Percentiles rank a stretch among this genome's conserved stretches.
These are phyloP conservation scores for Gambelia wislizenii DNA, from an alignment of 2,797 vertebrate species.

Conservation along the genomic window DNA sequence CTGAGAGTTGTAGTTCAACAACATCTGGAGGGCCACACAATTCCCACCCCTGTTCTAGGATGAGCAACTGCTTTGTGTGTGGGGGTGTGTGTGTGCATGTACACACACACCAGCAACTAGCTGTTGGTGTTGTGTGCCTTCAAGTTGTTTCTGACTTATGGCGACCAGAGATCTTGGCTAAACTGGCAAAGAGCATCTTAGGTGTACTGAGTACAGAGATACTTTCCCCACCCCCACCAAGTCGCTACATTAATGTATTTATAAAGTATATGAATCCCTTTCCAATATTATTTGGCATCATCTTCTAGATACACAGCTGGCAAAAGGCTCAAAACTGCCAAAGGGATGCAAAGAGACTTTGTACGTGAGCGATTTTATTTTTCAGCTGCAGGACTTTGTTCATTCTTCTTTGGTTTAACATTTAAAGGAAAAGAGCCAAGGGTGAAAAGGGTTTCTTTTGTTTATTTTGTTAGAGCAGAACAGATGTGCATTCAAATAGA, in stretches of 20 bases:
- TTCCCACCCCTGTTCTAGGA: too few species aligned
- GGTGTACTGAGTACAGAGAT: neutral
- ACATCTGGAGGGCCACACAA: too few species aligned
- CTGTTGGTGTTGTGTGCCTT: too few species aligned
- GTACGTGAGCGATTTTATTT: conserved; percentile 44
- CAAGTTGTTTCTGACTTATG: too few species aligned
- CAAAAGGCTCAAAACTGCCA: neutral
- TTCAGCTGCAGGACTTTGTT: conserved; percentile 47
- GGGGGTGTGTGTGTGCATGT: too few species aligned
- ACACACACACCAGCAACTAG: too few species aligned
- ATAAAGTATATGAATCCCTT: neutral
- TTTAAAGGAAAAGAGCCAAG: conserved; percentile 63
- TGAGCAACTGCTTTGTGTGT: too few species aligned
- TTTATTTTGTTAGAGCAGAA: conserved; percentile 66
- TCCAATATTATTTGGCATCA: neutral
- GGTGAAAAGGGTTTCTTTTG: conserved; percentile 50
- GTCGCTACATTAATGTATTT: neutral
- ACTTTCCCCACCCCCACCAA: neutral
- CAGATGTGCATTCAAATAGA: conserved; percentile 61
- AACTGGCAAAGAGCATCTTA: neutral
- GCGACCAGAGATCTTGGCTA: too few species aligned
- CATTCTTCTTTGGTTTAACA: conserved; percentile 57
- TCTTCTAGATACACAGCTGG: neutral
- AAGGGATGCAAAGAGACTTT: conserved; percentile 14
- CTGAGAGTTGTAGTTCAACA: too few species aligned